Conservation (phyloP, 2,888 invertebrate species). For the Oxystoma pomonae region DNA sequence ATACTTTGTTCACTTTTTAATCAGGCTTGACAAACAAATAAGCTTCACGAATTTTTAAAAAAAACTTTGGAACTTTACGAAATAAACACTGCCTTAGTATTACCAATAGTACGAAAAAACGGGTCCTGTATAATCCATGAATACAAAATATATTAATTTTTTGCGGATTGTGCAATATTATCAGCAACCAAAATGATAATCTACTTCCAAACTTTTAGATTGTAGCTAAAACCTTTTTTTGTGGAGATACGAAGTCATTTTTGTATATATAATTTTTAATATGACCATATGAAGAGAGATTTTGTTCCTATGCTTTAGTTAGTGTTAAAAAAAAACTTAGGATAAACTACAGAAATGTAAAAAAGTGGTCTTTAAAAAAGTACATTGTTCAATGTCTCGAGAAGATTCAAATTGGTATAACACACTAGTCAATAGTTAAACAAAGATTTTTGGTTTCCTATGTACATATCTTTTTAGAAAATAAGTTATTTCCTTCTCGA, state of each 20-base stretch:
- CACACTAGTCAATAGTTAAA: neutral
- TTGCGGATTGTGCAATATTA: slow-evolving; percentile 1
- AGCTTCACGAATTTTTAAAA: no score
- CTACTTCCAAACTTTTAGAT: neutral
- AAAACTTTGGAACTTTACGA: no score
- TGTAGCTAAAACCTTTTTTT: slow-evolving; percentile 1
- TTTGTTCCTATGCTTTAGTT: neutral
- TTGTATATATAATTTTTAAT: neutral
- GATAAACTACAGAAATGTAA: neutral
- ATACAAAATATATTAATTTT: neutral
- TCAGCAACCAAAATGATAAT: neutral
- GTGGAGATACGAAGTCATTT: slow-evolving; percentile 3
- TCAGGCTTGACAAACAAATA: no score
- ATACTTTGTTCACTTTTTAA: no score
- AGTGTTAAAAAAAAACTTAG: neutral
- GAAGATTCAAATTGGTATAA: neutral
- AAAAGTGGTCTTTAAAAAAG: neutral
- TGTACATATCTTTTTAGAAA: neutral
- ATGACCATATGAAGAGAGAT: neutral
- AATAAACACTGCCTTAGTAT: no score
- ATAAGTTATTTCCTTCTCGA: neutral
- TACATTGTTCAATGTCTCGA: neutral
- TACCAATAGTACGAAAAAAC: no score
- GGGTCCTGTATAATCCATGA: no score
- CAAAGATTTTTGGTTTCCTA: neutral